Percentiles rank a stretch among this genome's conserved stretches.
These are phyloP conservation scores for Pentalonia nigronervosa DNA, from an alignment of 1,140 invertebrate species.

Conservation along the genomic window DNA sequence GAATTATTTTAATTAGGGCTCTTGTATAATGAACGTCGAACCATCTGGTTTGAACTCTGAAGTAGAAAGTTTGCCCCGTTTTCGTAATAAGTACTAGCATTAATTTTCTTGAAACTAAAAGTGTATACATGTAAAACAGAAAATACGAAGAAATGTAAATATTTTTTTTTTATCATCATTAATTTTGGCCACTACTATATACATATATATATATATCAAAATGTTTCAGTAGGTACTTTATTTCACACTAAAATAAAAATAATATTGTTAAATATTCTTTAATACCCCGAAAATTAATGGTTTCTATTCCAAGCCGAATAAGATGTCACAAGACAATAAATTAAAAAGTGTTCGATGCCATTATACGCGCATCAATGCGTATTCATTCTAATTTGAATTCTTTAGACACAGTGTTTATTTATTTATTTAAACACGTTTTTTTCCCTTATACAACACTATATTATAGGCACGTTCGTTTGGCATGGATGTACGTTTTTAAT, in stretches of 20 bases:
- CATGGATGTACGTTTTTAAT: constrained; percentile 1
- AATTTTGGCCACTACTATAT: too few relatives aligned
- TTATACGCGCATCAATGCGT: background rate
- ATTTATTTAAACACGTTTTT: background rate
- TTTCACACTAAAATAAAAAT: background rate
- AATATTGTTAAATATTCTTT: constrained; percentile 10
- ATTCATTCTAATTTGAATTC: constrained; percentile 24
- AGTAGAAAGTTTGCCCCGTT: background rate
- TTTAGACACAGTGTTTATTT: background rate
- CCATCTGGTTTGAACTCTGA: background rate
- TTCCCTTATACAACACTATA: background rate
- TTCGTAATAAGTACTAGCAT: background rate
- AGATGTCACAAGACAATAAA: constrained; percentile 28
- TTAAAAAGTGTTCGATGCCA: background rate
- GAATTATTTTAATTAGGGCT: background rate
- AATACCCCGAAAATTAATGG: constrained; percentile 5
- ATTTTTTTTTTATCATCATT: background rate
- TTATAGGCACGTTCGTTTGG: background rate
- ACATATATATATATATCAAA: background rate
- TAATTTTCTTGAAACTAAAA: background rate
- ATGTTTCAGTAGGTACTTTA: background rate
- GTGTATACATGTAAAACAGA: background rate
- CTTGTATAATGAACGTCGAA: background rate
- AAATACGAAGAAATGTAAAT: background rate
- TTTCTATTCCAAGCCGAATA: background rate